phyloP scores from a whole-genome alignment of 2,113 vertebrate genomes.

The Anthoscopus minutus region DNA sequence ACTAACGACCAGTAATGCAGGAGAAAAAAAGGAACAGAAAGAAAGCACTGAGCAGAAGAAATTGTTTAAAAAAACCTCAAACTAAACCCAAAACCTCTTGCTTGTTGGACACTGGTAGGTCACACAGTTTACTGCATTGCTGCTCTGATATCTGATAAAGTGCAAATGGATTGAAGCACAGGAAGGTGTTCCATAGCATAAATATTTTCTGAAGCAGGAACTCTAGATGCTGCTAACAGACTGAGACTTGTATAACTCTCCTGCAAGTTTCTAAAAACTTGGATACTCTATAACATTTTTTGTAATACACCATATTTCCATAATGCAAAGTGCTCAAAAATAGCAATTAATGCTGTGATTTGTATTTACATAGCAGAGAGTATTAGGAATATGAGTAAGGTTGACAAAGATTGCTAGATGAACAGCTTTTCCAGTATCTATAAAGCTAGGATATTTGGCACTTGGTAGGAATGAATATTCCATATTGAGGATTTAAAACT shows the following conservation, averaged over 20 bases:
- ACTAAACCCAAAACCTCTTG: not conserved
- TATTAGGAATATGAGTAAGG: not conserved
- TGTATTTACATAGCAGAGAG: not conserved
- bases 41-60: not conserved
- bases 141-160: not conserved
- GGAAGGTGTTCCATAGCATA: not conserved
- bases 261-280: not conserved
- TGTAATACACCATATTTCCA: not conserved
- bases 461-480: conserved; percentile 14
- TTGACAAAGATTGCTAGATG: not conserved
- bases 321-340: not conserved
- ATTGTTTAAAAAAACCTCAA: not conserved
- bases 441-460: conserved; percentile 7
- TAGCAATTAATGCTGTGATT: not conserved
- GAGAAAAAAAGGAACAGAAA: not conserved
- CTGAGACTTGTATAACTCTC: not conserved
- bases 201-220: not conserved
- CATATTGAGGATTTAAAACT: conserved; percentile 26
- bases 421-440: conserved; percentile 29
- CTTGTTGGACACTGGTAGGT: not conserved
- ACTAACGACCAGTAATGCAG: not conserved
- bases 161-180: not conserved
- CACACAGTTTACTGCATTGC: not conserved
- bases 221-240: not conserved
- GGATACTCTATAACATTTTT: not conserved